These are phyloP conservation scores for Rhinoptilus africanus DNA, from an alignment of 2,113 vertebrate genomes.

Conservation along the genomic window DNA sequence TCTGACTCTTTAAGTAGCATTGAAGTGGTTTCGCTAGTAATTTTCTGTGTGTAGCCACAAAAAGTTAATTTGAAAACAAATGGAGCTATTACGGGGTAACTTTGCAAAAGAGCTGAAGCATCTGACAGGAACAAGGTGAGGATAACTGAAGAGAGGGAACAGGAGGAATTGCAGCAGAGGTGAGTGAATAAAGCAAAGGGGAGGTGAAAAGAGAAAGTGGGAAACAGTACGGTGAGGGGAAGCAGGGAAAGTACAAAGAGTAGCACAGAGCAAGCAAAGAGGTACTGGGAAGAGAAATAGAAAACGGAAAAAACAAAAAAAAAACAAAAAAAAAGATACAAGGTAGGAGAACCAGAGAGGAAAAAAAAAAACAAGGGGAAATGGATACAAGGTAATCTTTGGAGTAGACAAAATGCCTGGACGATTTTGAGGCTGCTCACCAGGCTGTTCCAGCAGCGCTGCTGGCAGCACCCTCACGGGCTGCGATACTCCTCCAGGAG, in stretches of 20 bases:
- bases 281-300: neutral
- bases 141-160: neutral
- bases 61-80: neutral
- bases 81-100: neutral
- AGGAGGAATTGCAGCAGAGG: neutral
- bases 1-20: neutral
- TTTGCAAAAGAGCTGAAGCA: neutral
- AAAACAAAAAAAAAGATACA: neutral
- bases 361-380: neutral
- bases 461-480: accelerated
- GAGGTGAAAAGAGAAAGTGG: neutral
- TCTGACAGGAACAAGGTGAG: neutral
- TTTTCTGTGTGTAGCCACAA: neutral
- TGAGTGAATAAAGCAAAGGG: neutral
- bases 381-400: neutral
- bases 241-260: neutral
- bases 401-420: neutral
- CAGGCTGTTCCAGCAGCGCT: neutral
- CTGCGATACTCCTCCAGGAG: neutral
- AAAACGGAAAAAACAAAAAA: neutral
- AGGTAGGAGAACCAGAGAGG: accelerated
- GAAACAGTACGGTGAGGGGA: neutral
- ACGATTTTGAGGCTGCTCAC: neutral
- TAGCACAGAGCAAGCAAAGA: neutral
- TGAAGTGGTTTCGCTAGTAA: neutral